Evolutionary conservation across 2,888 invertebrate genomes (phyloP).

Genomic region (Blastobasis lacticolella): DNA sequence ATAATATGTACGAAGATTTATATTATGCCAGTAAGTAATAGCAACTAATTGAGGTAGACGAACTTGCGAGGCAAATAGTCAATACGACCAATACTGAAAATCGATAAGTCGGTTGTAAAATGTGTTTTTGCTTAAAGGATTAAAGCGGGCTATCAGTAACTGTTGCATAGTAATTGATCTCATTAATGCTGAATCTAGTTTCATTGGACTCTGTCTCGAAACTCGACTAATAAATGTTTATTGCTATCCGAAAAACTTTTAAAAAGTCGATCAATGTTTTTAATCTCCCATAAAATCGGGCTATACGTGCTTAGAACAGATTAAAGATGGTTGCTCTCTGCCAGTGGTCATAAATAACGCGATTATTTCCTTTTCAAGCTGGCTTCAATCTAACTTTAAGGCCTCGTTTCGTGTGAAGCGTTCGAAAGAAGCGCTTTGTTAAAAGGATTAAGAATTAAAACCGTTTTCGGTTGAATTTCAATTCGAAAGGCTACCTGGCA

Average conservation of each 20-base stretch:
- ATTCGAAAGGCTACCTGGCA: conserved; percentile 20
- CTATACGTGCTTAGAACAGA: conserved; percentile 58
- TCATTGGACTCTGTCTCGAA: conserved; percentile 17
- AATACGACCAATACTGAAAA: too few relatives aligned
- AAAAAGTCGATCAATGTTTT: conserved; percentile 54
- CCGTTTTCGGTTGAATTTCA: conserved; percentile 13
- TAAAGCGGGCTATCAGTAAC: background rate
- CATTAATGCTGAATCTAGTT: conserved; percentile 37
- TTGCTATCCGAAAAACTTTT: conserved; percentile 45
- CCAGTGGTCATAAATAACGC: conserved; percentile 64
- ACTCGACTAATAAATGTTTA: conserved; percentile 37
- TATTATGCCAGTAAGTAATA: too few relatives aligned
- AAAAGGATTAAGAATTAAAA: conserved; percentile 43
- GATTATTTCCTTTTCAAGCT: conserved; percentile 67
- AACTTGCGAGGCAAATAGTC: too few relatives aligned
- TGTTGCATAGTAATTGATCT: conserved; percentile 34
- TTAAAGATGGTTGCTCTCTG: conserved; percentile 59
- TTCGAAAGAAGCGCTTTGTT: conserved; percentile 43
- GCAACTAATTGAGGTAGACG: too few relatives aligned
- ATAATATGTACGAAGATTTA: too few relatives aligned
- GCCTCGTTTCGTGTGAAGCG: conserved; percentile 44
- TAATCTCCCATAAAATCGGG: conserved; percentile 65
- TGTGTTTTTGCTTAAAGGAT: background rate
- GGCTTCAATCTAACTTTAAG: conserved; percentile 39
- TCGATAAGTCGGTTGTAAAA: background rate